phyloP scores from a whole-genome alignment of 2,797 vertebrate genomes.

The Chelmon rostratus region DNA sequence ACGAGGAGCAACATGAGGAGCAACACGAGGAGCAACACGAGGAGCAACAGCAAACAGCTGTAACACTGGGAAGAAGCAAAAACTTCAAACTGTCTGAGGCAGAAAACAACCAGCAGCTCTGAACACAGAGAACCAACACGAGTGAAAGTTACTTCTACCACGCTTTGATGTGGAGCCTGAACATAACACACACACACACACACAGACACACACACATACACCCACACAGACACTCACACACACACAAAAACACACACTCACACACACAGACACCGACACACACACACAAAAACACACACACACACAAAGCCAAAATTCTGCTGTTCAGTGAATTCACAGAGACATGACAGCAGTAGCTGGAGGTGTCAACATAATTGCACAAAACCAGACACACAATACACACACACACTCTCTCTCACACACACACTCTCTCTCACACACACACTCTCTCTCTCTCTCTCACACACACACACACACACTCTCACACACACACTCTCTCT shows the following conservation, averaged over 20 bases:
- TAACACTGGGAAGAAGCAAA: too few relatives aligned
- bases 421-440: slow-evolving; percentile 1
- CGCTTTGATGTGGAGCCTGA: neutral
- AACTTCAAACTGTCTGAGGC: too few relatives aligned
- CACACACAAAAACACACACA: slow-evolving; percentile 3
- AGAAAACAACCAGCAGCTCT: neutral
- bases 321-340: slow-evolving; percentile 14
- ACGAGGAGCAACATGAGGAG: too few relatives aligned
- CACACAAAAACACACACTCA: slow-evolving; percentile 4
- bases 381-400: neutral
- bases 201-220: neutral
- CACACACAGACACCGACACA: neutral
- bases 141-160: neutral
- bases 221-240: too few relatives aligned
- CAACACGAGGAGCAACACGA: too few relatives aligned
- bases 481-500: too few relatives aligned
- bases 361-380: slow-evolving; percentile 17
- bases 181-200: neutral
- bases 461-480: neutral
- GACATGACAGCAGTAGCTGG: slow-evolving; percentile 11
- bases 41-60: too few relatives aligned
- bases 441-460: neutral
- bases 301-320: neutral
- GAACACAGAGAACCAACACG: neutral
- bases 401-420: neutral